These are phyloP conservation scores for Leptinotarsa rubiginosa DNA, from an alignment of 2,888 invertebrate species.

Conservation along the genomic window DNA sequence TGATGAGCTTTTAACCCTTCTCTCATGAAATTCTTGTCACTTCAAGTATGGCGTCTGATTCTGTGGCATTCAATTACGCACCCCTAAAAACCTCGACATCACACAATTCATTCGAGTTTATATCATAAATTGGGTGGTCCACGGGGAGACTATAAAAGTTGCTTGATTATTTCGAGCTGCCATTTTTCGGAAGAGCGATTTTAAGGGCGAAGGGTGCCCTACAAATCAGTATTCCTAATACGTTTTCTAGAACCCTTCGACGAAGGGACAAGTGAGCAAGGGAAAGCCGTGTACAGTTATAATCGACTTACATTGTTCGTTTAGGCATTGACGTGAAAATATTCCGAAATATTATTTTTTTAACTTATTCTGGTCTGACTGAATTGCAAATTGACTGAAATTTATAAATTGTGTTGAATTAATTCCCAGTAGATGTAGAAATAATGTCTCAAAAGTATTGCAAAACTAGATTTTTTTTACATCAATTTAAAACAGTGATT, in stretches of 20 bases:
- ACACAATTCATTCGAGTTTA: conserved; percentile 14
- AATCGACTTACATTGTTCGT: background rate
- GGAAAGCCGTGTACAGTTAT: conserved; percentile 1
- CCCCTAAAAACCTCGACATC: conserved; percentile 1
- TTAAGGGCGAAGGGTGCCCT: background rate
- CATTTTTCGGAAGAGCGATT: conserved; percentile 7
- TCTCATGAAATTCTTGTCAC: background rate
- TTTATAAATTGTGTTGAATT: too few species aligned
- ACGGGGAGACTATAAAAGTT: conserved; percentile 8
- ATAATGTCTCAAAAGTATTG: too few species aligned
- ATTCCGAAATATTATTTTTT: background rate
- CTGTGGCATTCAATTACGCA: background rate
- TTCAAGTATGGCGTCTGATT: background rate
- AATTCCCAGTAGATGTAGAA: too few species aligned
- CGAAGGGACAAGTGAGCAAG: background rate
- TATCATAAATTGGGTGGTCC: conserved; percentile 14
- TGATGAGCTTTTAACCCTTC: background rate
- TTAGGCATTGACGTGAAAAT: background rate
- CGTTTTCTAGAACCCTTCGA: background rate
- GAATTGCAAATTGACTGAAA: too few species aligned
- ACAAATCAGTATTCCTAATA: conserved; percentile 5
- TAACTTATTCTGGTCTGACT: too few species aligned
- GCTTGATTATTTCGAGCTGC: conserved; percentile 7
- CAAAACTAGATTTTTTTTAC: too few species aligned
- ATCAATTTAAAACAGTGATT: too few species aligned